phyloP scores from a whole-genome alignment of 2,113 vertebrate species.

The Tragelaphus imberbis region DNA sequence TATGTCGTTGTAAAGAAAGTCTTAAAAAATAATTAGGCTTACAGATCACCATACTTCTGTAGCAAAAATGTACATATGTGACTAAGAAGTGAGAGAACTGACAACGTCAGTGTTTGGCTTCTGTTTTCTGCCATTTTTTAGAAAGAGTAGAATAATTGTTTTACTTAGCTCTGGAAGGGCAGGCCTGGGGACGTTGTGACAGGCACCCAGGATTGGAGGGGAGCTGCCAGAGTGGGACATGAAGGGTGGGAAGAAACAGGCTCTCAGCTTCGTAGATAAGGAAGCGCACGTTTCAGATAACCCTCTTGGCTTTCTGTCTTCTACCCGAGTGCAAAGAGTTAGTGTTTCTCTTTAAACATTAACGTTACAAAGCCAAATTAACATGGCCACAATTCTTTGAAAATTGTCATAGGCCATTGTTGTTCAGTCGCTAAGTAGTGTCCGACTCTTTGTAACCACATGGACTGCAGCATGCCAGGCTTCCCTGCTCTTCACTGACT shows the following conservation, averaged over 20 bases:
- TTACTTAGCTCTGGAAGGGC: not conserved
- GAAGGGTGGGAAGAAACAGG: not conserved
- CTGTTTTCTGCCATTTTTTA: slow-evolving; percentile 10
- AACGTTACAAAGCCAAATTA: not conserved
- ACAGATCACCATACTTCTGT: not conserved
- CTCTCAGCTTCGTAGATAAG: not conserved
- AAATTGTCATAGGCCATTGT: not conserved
- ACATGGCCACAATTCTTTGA: not conserved
- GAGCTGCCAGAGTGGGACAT: not conserved
- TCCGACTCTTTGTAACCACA: not conserved
- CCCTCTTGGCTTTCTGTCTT: not conserved
- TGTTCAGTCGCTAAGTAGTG: not conserved
- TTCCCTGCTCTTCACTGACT: not conserved
- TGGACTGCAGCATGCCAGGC: not conserved
- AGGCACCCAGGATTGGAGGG: not conserved
- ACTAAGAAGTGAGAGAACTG: not conserved
- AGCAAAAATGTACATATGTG: slow-evolving; percentile 22
- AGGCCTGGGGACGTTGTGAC: not conserved
- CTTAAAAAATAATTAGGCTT: slow-evolving; percentile 15
- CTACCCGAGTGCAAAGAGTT: not conserved
- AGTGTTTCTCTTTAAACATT: not conserved
- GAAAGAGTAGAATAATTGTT: not conserved
- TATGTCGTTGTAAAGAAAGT: slow-evolving; percentile 13
- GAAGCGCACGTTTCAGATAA: not conserved
- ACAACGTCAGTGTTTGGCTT: not conserved